Evolutionary conservation across 2,888 invertebrate genomes (phyloP), one percentile per base, ranked within the genome.

Genomic region (Auanema freiburgensis): DNA sequence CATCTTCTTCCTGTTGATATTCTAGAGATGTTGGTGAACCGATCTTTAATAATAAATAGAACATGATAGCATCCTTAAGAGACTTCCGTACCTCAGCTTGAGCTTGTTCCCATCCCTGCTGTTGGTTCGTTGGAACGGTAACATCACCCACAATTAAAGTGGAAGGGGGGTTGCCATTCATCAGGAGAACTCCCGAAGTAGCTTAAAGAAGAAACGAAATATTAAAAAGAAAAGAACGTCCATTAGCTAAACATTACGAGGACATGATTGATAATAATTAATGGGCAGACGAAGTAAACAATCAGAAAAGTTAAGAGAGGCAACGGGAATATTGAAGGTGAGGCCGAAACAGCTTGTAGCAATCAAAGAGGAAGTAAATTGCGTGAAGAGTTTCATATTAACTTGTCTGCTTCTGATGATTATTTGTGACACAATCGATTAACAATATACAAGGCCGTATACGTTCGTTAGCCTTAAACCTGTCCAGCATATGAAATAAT

Each of bases 11-110:
- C 24, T 63, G 59, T 21, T 62, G 66, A 24, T 71, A 71, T 18
- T 73, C 69, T 16, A 71, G 40, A 1, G 73, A 70, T 54, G 56
- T 57, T 4, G 62, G 62, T 11, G 62, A 62, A 42, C 52, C 18
- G 18, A 57, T 25, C 62, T 62, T 25, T 24, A 57, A 62, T 18
- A 40, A 10, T 2, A n/a, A 11, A 23, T 18, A 24, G 3, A 43
- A 21, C 46, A 16, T 6, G 46, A 46, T 18, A 46, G 21, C 46
- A 46, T 46, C 16, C 46, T n/a, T n/a, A n/a, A 10, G 10, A 21
- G 3, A 46, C 46, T 18, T 18, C 46, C 46, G 46, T 46, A 46
- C 46, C 16, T 18, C 46, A 18, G 46, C 21, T 16, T 33, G 33
- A 33, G 33, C 33, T 33, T 33, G 33, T 3, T 33, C 33, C 33